These are phyloP conservation scores for Harpagus bidentatus DNA, from an alignment of 2,113 vertebrate species.

Conservation along the genomic window DNA sequence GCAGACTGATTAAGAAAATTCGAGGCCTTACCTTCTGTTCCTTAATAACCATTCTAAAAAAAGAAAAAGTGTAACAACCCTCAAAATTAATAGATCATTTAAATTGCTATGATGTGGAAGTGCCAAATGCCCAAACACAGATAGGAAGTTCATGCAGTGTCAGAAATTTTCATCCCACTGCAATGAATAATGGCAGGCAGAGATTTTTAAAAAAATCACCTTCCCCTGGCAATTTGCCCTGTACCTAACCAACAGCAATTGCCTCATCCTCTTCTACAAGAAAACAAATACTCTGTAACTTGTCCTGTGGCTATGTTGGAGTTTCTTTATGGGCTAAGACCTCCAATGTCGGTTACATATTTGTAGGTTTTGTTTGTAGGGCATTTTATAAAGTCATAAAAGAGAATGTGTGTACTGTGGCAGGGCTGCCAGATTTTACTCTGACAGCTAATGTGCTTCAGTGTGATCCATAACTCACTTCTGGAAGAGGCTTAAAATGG, in stretches of 20 bases:
- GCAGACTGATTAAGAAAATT: neutral
- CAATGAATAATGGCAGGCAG: neutral
- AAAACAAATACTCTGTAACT: neutral
- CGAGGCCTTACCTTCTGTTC: neutral
- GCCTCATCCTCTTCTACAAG: neutral
- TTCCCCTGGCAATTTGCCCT: neutral
- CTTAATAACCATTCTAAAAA: neutral
- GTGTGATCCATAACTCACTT: neutral
- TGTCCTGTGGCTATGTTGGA: neutral
- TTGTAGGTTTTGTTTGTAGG: neutral
- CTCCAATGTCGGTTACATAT: neutral
- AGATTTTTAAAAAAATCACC: neutral
- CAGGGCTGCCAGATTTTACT: neutral
- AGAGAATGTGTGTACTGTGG: neutral
- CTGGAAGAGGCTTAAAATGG: neutral
- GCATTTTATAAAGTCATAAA: constrained; percentile 1
- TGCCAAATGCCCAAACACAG: neutral
- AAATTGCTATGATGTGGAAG: neutral
- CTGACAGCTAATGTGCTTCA: neutral
- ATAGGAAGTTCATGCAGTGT: neutral
- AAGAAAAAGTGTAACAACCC: rapidly evolving
- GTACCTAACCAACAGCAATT: neutral
- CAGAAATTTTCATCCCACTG: neutral
- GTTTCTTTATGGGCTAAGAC: neutral
- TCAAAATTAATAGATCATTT: neutral